A percentile compares a stretch with the other conserved stretches of the same genome.
Evolutionary conservation across 1,140 invertebrate genomes (phyloP).

Genomic region (Babylonia areolata): DNA sequence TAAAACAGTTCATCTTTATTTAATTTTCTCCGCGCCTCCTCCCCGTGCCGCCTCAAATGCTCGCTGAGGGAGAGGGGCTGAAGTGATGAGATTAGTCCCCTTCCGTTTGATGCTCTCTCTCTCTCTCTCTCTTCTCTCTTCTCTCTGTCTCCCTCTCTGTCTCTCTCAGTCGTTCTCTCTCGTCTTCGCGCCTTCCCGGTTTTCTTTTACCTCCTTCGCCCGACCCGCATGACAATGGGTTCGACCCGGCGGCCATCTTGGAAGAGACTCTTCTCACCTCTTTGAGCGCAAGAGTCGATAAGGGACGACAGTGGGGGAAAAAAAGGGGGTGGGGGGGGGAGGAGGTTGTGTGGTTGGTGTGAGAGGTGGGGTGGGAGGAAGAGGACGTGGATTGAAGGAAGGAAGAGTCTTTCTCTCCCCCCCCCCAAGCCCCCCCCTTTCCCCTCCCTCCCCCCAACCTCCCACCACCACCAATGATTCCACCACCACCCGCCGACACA

Average conservation of each 20-base stretch:
- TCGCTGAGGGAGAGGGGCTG: conserved; percentile 36
- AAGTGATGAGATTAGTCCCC: conserved; percentile 44
- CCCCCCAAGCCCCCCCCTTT: no score
- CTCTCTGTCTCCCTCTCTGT: conserved; percentile 8
- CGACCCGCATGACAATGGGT: conserved; percentile 21
- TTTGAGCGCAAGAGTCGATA: background rate
- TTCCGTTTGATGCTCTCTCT: conserved; percentile 10
- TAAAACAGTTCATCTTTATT: conserved; percentile 54
- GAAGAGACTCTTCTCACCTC: background rate
- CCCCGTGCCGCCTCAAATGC: conserved; percentile 30
- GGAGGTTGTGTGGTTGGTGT: no score
- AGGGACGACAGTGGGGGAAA: background rate
- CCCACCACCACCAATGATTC: no score
- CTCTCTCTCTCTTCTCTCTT: background rate
- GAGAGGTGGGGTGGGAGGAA: no score
- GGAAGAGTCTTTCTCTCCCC: no score
- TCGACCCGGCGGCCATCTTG: conserved; percentile 4
- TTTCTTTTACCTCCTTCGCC: background rate
- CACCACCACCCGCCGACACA: no score
- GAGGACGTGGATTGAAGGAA: no score
- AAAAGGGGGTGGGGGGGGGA: no score
- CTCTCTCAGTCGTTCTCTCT: background rate
- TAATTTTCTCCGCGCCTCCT: conserved; percentile 39
- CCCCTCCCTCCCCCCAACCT: no score
- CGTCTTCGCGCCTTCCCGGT: no score